These are phyloP conservation scores for Podilymbus podiceps DNA, from an alignment of 2,113 vertebrate genomes.

Conservation along the genomic window DNA sequence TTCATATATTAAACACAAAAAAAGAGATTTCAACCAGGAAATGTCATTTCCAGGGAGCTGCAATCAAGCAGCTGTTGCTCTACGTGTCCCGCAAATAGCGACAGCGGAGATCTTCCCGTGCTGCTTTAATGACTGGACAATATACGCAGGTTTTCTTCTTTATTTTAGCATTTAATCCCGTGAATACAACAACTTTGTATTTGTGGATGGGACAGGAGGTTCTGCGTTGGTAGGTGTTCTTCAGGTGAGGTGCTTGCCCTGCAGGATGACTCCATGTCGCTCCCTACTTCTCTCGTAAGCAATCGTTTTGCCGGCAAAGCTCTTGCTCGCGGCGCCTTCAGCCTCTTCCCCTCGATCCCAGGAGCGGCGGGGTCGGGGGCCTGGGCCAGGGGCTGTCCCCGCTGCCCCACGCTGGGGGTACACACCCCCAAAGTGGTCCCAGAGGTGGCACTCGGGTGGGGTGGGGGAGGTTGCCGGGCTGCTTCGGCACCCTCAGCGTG, in stretches of 20 bases:
- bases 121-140: background rate
- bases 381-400: conserved; percentile 25
- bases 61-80: background rate
- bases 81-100: background rate
- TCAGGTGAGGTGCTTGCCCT: background rate
- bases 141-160: background rate
- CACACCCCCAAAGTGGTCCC: background rate
- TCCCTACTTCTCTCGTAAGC: background rate
- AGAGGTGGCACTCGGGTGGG: background rate
- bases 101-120: background rate
- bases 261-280: background rate
- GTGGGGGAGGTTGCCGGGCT: background rate
- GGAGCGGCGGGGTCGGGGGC: background rate
- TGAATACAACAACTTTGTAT: background rate
- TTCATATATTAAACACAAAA: background rate
- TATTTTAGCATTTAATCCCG: background rate
- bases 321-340: background rate
- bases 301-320: background rate
- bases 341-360: fast-evolving
- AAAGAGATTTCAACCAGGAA: background rate
- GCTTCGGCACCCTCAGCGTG: background rate
- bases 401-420: background rate
- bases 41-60: background rate
- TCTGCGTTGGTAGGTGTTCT: background rate
- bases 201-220: background rate